These are phyloP conservation scores for Fulica atra DNA, from an alignment of 2,113 vertebrate genomes.

Conservation along the genomic window DNA sequence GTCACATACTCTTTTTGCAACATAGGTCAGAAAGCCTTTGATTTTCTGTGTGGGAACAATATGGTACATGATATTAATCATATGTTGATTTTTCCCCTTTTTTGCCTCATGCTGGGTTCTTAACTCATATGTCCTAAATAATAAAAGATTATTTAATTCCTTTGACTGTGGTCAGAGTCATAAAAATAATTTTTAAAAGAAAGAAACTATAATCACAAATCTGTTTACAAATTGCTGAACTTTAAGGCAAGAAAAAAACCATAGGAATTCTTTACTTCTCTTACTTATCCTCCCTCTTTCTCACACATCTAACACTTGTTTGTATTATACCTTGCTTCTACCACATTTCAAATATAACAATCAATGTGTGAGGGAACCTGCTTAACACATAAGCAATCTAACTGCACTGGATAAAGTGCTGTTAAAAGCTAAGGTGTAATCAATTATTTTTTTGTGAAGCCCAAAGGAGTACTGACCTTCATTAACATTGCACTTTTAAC, in stretches of 20 bases:
- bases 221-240: background rate
- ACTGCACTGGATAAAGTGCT: background rate
- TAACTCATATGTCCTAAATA: background rate
- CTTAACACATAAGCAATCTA: background rate
- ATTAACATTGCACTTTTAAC: background rate
- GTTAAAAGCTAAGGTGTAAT: background rate
- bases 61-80: background rate
- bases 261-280: background rate
- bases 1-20: background rate
- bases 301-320: background rate
- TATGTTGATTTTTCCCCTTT: background rate
- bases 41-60: background rate
- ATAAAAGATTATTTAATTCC: background rate
- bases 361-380: background rate
- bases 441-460: background rate
- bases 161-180: background rate
- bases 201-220: background rate
- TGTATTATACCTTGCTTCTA: background rate
- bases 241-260: background rate
- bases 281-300: background rate
- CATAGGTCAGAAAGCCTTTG: background rate
- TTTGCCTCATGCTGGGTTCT: background rate
- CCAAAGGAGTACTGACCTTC: background rate
- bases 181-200: background rate
- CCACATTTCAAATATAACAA: background rate